phyloP scores from a whole-genome alignment of 2,113 vertebrate species.

The Chitala chitala region DNA sequence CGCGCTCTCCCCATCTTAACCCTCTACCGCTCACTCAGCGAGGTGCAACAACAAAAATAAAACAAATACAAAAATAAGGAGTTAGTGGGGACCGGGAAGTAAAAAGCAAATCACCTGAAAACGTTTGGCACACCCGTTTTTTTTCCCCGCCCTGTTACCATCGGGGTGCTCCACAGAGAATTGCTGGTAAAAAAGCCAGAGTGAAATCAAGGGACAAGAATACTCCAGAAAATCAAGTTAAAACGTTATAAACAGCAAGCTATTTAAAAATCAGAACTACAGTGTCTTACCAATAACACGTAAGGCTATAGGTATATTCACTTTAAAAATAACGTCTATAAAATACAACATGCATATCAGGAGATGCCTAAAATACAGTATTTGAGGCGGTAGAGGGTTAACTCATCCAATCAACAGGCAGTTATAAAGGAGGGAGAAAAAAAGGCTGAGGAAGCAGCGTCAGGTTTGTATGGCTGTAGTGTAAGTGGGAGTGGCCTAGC shows the following conservation, averaged over 20 bases:
- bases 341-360: slow-evolving; percentile 41
- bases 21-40: slow-evolving; percentile 39
- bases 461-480: slow-evolving; percentile 8
- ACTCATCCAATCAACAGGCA: slow-evolving; percentile 30
- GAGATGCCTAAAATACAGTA: slow-evolving; percentile 33
- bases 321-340: slow-evolving; percentile 4
- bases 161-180: slow-evolving; percentile 41
- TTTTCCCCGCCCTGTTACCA: slow-evolving; percentile 47
- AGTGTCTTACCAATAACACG: slow-evolving; percentile 15
- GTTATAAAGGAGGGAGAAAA: background rate
- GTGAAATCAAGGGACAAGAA: slow-evolving; percentile 41
- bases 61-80: slow-evolving; percentile 22
- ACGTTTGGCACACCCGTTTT: slow-evolving; percentile 50
- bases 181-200: slow-evolving; percentile 47
- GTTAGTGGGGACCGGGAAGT: slow-evolving; percentile 41
- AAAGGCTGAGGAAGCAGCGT: slow-evolving; percentile 1
- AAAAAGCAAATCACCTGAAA: slow-evolving; percentile 48
- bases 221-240: slow-evolving; percentile 33
- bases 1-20: slow-evolving; percentile 29
- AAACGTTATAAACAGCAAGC: slow-evolving; percentile 29
- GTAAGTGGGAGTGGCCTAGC: slow-evolving; percentile 15
- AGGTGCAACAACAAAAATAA: slow-evolving; percentile 26
- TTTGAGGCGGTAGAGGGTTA: slow-evolving; percentile 43
- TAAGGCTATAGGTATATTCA: slow-evolving; percentile 4
- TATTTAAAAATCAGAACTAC: slow-evolving; percentile 27